Conservation (phyloP, 2,113 vertebrate genomes). For the Nannospalax galili region DNA sequence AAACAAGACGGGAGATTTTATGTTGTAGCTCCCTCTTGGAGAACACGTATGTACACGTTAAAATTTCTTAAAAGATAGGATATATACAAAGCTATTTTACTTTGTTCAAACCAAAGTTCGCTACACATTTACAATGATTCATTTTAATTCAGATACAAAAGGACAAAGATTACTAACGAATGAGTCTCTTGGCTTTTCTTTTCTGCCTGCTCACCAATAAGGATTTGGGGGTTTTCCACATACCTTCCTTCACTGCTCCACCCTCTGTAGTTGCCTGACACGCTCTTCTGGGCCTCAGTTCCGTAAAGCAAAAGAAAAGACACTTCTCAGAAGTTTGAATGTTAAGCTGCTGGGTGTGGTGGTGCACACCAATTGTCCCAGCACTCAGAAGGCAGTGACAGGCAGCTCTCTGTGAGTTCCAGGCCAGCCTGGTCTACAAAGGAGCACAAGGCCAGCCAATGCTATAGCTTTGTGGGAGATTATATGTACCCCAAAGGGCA, state of each 20-base stretch:
- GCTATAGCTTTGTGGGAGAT: neutral
- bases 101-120: constrained; percentile 9
- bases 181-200: constrained; percentile 7
- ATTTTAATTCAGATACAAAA: constrained; percentile 13
- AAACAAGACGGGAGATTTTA: neutral
- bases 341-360: neutral
- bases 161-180: neutral
- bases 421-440: too few relatives aligned
- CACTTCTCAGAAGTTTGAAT: neutral
- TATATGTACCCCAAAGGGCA: neutral
- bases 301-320: neutral
- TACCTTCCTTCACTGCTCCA: neutral
- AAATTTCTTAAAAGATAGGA: constrained; percentile 16
- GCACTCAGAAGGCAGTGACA: too few relatives aligned
- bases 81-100: neutral
- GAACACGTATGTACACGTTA: neutral
- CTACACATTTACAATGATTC: neutral
- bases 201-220: neutral
- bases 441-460: too few relatives aligned
- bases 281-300: neutral
- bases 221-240: neutral
- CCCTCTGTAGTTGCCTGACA: neutral
- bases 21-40: neutral
- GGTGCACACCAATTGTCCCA: too few relatives aligned
- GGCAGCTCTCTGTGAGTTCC: too few relatives aligned